Base-by-base conservation (phyloP, 2,888 invertebrate genomes). In the Parnassius glacialis region DNA sequence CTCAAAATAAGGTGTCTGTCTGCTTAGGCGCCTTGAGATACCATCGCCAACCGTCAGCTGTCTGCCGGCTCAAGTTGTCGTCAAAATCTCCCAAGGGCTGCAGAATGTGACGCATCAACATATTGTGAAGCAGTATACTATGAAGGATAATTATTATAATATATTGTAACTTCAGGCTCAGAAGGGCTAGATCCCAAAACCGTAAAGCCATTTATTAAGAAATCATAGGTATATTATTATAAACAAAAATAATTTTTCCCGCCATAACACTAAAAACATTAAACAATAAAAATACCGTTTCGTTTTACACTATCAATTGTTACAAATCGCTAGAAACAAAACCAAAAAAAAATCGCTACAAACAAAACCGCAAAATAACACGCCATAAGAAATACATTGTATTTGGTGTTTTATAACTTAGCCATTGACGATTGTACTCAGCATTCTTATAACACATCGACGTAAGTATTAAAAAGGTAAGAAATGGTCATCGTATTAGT, bases 391-490 rank as follows among this genome's bases (percentile, higher is more conserved):
- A 56, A 61, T 61, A 57, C 68, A 68, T 65, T 66, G 65, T 67
- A 50, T 55, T 58, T 48, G 54, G 47, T 57, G 62, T 69, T 69
- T 71, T 68, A 68, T 69, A 64, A 70, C 68, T 56, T 2, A 13
- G 48, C 67, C 68, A 69, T 67, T 72, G 73, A 3, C 2, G 25
- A 3, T 3, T 34, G 5, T 71, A 66, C 65, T 64, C 71, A 64
- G 75, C 74, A 74, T 75, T 80, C 76, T 20, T 53, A 60, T 60
- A 62, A 68, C 77, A 84, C 81, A 82, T 81, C 76, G 84, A 84
- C 80, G 76, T 72, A 73, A 73, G 74, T 75, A 80, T 81, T 81
- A 80, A 81, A 81, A 81, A 74, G 74, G 71, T 74, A 78, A 78
- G 42, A 42, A 53, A 42, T 42, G 42, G 41, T 43, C 52, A 10